phyloP scores from a whole-genome alignment of 2,797 vertebrate genomes.

The Sebastes vulpes region DNA sequence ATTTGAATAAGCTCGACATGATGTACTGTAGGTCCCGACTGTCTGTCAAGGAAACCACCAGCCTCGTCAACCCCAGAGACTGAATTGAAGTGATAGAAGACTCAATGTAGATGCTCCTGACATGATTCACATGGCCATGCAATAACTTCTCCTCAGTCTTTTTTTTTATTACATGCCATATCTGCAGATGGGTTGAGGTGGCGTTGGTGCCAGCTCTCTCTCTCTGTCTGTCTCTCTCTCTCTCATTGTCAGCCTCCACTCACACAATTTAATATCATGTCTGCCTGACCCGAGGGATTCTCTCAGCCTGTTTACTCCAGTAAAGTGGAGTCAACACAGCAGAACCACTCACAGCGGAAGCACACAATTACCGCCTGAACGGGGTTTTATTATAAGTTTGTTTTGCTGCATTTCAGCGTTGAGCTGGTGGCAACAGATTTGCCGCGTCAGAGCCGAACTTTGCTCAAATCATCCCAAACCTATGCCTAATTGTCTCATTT shows the following conservation, averaged over 20 bases:
- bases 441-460: slow-evolving; percentile 16
- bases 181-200: slow-evolving; percentile 44
- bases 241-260: slow-evolving; percentile 41
- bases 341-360: slow-evolving; percentile 53
- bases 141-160: slow-evolving; percentile 43
- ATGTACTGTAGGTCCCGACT: not conserved
- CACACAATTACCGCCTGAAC: slow-evolving; percentile 53
- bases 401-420: slow-evolving; percentile 30
- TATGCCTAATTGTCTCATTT: slow-evolving; percentile 62
- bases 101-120: slow-evolving; percentile 37
- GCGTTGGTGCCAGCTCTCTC: slow-evolving; percentile 1
- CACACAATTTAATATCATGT: slow-evolving; percentile 64
- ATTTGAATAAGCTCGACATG: not conserved
- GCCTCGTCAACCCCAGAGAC: not conserved
- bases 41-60: slow-evolving; percentile 7
- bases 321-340: slow-evolving; percentile 63
- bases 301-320: slow-evolving; percentile 49
- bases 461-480: slow-evolving; percentile 52
- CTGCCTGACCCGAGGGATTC: slow-evolving; percentile 53
- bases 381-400: slow-evolving; percentile 56
- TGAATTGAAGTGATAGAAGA: slow-evolving; percentile 19
- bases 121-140: slow-evolving; percentile 43
- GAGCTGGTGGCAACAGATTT: slow-evolving; percentile 23
- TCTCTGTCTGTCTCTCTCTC: slow-evolving; percentile 2
- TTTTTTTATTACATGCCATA: slow-evolving; percentile 49